Conservation (phyloP, 1,140 invertebrate genomes). For the Micrasema minimum region DNA sequence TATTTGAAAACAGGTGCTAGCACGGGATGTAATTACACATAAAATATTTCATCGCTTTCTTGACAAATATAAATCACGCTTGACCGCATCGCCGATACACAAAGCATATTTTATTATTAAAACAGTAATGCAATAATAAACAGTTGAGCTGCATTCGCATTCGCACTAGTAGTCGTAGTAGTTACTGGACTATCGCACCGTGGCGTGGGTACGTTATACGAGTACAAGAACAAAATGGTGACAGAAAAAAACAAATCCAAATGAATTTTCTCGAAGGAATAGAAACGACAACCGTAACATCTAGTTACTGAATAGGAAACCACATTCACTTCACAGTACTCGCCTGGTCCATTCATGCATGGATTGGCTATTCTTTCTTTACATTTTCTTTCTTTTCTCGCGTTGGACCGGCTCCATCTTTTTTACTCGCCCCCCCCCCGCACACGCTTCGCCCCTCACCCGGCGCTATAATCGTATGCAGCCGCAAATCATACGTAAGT, state of each 20-base stretch:
- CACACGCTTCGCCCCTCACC: background rate
- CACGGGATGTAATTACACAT: too few species aligned
- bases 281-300: constrained; percentile 36
- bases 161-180: too few species aligned
- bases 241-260: constrained; percentile 1
- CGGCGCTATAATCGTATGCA: constrained; percentile 23
- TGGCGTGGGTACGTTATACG: background rate
- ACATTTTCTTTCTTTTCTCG: background rate
- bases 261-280: constrained; percentile 7
- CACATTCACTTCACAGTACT: constrained; percentile 30
- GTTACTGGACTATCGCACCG: background rate
- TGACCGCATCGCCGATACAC: background rate
- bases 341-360: constrained; percentile 32
- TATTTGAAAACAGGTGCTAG: too few species aligned
- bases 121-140: constrained; percentile 5
- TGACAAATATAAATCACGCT: too few species aligned
- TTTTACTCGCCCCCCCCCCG: background rate
- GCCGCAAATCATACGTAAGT: constrained; percentile 31
- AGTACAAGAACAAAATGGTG: background rate
- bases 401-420: constrained; percentile 14
- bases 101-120: constrained; percentile 2
- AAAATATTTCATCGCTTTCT: too few species aligned
- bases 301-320: constrained; percentile 28
- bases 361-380: constrained; percentile 21
- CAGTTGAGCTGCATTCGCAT: background rate